A percentile compares a stretch with the other conserved stretches of the same genome.
These are phyloP conservation scores for Trachops cirrhosus DNA, from an alignment of 2,797 vertebrate genomes.

Conservation along the genomic window DNA sequence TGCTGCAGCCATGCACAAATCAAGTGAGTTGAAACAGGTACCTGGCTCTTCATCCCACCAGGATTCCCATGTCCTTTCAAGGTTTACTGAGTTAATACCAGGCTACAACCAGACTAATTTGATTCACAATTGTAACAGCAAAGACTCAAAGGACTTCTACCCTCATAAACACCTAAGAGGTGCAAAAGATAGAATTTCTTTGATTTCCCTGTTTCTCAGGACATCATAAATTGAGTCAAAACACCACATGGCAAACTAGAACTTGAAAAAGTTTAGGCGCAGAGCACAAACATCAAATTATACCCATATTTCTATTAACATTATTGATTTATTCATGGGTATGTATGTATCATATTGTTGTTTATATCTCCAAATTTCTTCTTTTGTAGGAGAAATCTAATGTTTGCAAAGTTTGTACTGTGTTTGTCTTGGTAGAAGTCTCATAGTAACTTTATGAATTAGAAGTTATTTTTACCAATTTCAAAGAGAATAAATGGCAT, in stretches of 20 bases:
- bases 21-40: conserved; percentile 44
- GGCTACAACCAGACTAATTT: conserved; percentile 36
- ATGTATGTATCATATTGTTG: neutral
- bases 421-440: neutral
- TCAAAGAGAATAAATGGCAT: neutral
- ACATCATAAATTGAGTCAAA: conserved; percentile 11
- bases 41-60: conserved; percentile 46
- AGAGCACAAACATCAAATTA: neutral
- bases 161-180: conserved; percentile 34
- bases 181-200: neutral
- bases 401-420: neutral
- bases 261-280: conserved; percentile 15
- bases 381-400: neutral
- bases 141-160: conserved; percentile 7
- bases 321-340: conserved; percentile 30
- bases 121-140: conserved; percentile 32
- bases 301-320: neutral
- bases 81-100: neutral
- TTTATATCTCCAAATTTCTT: conserved; percentile 34
- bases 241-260: neutral
- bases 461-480: neutral
- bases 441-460: neutral
- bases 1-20: neutral
- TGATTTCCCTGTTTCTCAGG: neutral
- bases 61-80: conserved; percentile 38